Base-by-base conservation (phyloP, 1,140 invertebrate genomes). In the Bombus sibiricus region DNA sequence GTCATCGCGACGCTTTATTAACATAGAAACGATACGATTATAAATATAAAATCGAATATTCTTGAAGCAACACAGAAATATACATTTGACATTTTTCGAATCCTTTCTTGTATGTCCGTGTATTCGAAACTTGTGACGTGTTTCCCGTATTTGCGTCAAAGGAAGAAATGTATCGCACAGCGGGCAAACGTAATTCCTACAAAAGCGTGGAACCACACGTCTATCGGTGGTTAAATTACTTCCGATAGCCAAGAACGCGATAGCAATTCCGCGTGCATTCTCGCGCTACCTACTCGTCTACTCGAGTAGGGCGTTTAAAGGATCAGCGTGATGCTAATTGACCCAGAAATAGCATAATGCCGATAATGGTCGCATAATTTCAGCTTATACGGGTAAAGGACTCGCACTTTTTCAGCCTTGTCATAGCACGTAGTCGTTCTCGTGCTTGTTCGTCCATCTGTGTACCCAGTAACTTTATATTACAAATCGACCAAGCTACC, bases 301-400 rank as follows among this genome's bases (percentile, higher is more conserved):
- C 59, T 62, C 59, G 88, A 32, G 43, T 39, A 59, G 88, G 22
- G n/a, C 81, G 77, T 83, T 88, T 74, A 86, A 90, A 90, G 75
- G 88, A 88, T 90, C 89, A 72, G n/a, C 66, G 80, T 68, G 85
- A 89, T 87, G 85, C 85, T 89, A 88, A 85, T 86, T 90, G 88
- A 87, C 87, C 87, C 83, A 91, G 87, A 92, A 92, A 92, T 90
- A 92, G 86, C 77, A 76, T 80, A 86, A 89, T 77, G 75, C 83
- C 87, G 91, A 92, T 92, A 92, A 92, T 87, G 87, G 88, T 78
- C 87, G 90, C 89, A 90, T 92, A 92, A 92, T 92, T 91, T 89
- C 88, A 66, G 64, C 76, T 68, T 88, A 91, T 91, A 92, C 92
- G 91, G 91, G 91, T 83, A 92, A 92, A 92, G 87, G 85, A 88